These are phyloP conservation scores for Pemphredon lugubris DNA, from an alignment of 2,888 invertebrate species.

Conservation along the genomic window DNA sequence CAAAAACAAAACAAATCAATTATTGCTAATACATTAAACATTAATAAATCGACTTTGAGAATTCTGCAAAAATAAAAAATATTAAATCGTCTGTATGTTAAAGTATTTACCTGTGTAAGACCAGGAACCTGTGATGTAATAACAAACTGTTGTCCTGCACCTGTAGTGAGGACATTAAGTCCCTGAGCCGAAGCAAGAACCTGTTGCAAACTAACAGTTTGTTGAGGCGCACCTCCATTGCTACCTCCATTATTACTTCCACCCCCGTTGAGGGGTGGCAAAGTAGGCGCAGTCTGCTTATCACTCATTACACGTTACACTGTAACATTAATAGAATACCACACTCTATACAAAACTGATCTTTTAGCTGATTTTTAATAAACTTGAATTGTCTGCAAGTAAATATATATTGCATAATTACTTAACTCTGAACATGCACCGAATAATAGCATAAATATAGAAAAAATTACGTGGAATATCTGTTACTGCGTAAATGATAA, in stretches of 20 bases:
- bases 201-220: slow-evolving; percentile 78
- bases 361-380: not conserved
- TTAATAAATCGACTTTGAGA: too few relatives aligned
- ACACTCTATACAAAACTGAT: too few relatives aligned
- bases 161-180: slow-evolving; percentile 79
- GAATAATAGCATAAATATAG: too few relatives aligned
- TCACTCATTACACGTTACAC: slow-evolving; percentile 80
- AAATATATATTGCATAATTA: slow-evolving; percentile 6
- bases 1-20: too few relatives aligned
- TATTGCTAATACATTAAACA: too few relatives aligned
- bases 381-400: not conserved
- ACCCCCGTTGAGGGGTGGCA: slow-evolving; percentile 80
- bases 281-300: slow-evolving; percentile 79
- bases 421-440: too few relatives aligned
- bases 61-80: not conserved
- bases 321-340: slow-evolving; percentile 62
- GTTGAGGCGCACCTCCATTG: slow-evolving; percentile 74
- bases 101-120: slow-evolving; percentile 81
- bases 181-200: slow-evolving; percentile 79
- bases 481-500: too few relatives aligned
- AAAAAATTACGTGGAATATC: too few relatives aligned
- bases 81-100: not conserved
- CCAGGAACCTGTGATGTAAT: slow-evolving; percentile 82
- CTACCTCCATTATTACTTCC: slow-evolving; percentile 77
- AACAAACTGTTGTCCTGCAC: slow-evolving; percentile 80